A percentile compares a stretch with the other conserved stretches of the same genome.
These are phyloP conservation scores for Mobula birostris DNA, from an alignment of 2,113 vertebrate genomes.

Conservation along the genomic window DNA sequence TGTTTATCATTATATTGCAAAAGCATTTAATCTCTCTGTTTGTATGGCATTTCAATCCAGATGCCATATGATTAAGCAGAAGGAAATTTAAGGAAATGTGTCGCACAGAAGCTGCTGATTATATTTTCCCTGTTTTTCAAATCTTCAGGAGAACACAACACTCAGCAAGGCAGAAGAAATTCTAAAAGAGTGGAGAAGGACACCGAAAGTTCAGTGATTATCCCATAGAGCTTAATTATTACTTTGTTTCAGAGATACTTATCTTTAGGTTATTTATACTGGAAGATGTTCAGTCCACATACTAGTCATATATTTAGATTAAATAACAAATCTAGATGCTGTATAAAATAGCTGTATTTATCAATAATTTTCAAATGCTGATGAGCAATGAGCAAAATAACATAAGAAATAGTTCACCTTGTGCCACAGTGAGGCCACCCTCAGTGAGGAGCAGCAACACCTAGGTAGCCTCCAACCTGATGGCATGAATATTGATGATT, in stretches of 20 bases:
- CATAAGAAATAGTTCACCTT: too few relatives aligned
- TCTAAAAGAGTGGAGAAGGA: constrained; percentile 66
- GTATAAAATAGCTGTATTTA: background rate
- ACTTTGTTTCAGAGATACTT: background rate
- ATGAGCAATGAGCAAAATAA: background rate
- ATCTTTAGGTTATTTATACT: background rate
- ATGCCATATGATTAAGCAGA: background rate
- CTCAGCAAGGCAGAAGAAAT: constrained; percentile 74
- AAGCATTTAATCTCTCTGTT: background rate
- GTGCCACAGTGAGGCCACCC: too few relatives aligned
- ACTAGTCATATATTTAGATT: background rate
- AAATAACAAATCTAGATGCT: background rate
- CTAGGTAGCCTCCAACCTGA: too few relatives aligned
- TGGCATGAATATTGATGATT: too few relatives aligned
- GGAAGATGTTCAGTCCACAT: background rate
- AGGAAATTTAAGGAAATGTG: background rate
- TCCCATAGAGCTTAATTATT: background rate
- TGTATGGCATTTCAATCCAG: background rate
- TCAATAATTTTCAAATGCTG: background rate
- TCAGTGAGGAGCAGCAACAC: too few relatives aligned
- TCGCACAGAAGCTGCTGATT: background rate
- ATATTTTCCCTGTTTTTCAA: background rate
- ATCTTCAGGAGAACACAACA: constrained; percentile 73
- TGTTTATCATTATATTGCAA: background rate
- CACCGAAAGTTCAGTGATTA: background rate